These are phyloP conservation scores for Scelioninae gen. 1 DNA, from an alignment of 2,888 invertebrate genomes.

Conservation along the genomic window DNA sequence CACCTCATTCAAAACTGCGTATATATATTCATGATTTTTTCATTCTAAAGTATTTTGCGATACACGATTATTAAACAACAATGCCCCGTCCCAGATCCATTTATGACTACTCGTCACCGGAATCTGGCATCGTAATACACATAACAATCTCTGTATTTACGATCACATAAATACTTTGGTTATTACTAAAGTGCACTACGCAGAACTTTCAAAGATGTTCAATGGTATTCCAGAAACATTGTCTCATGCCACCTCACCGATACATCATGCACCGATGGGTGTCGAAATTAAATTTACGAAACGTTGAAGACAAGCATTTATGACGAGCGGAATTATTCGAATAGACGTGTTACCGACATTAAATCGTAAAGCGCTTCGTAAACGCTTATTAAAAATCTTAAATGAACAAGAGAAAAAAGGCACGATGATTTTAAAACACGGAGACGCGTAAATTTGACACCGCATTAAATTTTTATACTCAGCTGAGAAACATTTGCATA, in stretches of 20 bases:
- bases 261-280: constrained; percentile 60
- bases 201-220: constrained; percentile 42
- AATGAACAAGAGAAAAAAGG: constrained; percentile 14
- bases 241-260: constrained; percentile 56
- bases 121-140: constrained; percentile 54
- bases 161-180: constrained; percentile 66
- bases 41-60: constrained; percentile 18
- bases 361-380: constrained; percentile 38
- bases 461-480: constrained; percentile 40
- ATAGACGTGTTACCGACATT: constrained; percentile 54
- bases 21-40: constrained; percentile 23
- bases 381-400: constrained; percentile 51
- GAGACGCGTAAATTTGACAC: constrained; percentile 47
- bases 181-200: constrained; percentile 46
- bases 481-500: constrained; percentile 46
- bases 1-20: no score
- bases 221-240: constrained; percentile 60
- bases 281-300: constrained; percentile 69
- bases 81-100: constrained; percentile 55
- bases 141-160: constrained; percentile 61
- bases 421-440: not conserved
- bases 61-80: constrained; percentile 37
- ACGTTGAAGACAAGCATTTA: constrained; percentile 56
- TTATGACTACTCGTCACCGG: constrained; percentile 52
- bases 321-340: constrained; percentile 48